Conservation (phyloP, 2,113 vertebrate species). For the Oreochromis niloticus region DNA sequence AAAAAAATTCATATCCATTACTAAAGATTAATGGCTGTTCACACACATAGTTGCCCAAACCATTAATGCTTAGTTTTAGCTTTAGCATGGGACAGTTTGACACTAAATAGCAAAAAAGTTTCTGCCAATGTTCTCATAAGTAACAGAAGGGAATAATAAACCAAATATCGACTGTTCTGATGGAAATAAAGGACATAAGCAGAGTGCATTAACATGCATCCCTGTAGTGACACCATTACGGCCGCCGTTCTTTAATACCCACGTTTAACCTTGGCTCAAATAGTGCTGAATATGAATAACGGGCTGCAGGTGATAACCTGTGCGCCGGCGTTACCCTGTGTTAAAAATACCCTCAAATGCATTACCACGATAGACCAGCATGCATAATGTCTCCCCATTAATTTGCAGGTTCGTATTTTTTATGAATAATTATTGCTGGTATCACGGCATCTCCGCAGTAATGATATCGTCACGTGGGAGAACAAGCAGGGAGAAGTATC, state of each 20-base stretch:
- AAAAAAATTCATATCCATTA: not conserved
- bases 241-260: constrained; percentile 28
- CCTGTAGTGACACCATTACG: constrained; percentile 43
- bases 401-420: constrained; percentile 37
- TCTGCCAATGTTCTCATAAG: not conserved
- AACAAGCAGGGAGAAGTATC: not conserved
- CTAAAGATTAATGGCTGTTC: not conserved
- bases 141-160: not conserved
- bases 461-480: not conserved
- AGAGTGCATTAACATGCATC: constrained; percentile 39
- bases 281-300: constrained; percentile 46
- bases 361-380: constrained; percentile 15
- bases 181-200: constrained; percentile 20
- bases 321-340: not conserved
- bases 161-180: not conserved
- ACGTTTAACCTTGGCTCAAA: constrained; percentile 60
- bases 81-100: not conserved
- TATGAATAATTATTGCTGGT: constrained; percentile 37
- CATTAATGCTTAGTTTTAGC: not conserved
- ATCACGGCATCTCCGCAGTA: not conserved
- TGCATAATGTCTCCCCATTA: constrained; percentile 46
- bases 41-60: not conserved
- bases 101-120: constrained; percentile 1
- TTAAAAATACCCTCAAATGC: constrained; percentile 51
- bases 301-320: constrained; percentile 34